Conservation (phyloP, 2,113 vertebrate species). For the Urocynchramus pylzowi region DNA sequence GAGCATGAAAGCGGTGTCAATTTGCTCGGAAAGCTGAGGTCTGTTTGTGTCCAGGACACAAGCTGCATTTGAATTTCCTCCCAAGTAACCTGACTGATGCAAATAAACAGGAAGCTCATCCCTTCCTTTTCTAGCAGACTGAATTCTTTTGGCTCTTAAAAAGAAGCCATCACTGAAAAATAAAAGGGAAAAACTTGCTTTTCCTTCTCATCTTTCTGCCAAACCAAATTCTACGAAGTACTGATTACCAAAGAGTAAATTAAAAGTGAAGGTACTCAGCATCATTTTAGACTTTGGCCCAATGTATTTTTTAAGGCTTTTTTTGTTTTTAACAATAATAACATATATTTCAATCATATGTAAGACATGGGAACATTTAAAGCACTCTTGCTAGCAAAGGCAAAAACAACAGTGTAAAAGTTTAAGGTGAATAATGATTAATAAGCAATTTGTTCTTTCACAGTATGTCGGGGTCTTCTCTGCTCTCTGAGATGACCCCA, state of each 20-base stretch:
- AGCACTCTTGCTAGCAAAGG: too few relatives aligned
- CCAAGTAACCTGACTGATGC: not conserved
- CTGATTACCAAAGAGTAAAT: not conserved
- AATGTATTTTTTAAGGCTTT: not conserved
- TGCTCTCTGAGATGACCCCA: too few relatives aligned
- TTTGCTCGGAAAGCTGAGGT: not conserved
- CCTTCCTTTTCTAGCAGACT: not conserved
- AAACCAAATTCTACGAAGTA: not conserved
- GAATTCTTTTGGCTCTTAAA: not conserved
- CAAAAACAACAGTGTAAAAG: too few relatives aligned
- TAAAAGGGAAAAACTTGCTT: not conserved
- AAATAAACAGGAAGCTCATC: slow-evolving; percentile 16
- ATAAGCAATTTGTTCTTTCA: too few relatives aligned
- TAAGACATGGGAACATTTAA: too few relatives aligned
- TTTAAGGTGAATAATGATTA: too few relatives aligned
- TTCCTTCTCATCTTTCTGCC: not conserved
- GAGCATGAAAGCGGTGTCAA: not conserved
- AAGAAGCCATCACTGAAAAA: not conserved
- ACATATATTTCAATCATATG: too few relatives aligned
- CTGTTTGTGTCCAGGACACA: not conserved
- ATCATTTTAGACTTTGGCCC: not conserved
- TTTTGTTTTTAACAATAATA: not conserved
- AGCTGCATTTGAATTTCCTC: slow-evolving; percentile 10
- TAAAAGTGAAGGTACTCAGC: not conserved
- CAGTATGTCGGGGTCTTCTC: too few relatives aligned